These are phyloP conservation scores for Scolopax bukidnonensis DNA, from an alignment of 2,797 vertebrate genomes.

Conservation along the genomic window DNA sequence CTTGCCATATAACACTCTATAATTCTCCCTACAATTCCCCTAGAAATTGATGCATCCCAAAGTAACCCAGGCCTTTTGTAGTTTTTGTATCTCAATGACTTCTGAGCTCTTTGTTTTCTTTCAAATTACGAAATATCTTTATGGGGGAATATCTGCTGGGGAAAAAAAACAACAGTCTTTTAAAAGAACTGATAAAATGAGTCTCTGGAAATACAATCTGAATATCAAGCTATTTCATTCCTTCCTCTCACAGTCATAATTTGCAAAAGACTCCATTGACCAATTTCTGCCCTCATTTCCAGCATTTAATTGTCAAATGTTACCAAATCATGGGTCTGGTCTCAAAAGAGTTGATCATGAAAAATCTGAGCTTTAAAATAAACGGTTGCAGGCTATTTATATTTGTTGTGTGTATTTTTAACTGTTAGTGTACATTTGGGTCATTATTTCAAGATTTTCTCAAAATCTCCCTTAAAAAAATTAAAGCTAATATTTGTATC, in stretches of 20 bases:
- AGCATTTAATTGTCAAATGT: background rate
- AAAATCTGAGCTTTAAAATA: background rate
- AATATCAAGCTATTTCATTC: background rate
- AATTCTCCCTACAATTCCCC: background rate
- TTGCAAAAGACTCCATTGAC: background rate
- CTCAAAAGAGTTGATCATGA: background rate
- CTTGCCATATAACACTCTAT: background rate
- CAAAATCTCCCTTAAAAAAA: background rate
- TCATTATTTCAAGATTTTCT: background rate
- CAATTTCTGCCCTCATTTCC: background rate
- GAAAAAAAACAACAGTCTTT: fast-evolving
- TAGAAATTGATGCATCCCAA: background rate
- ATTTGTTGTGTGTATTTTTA: conserved; percentile 2
- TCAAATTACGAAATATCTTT: background rate
- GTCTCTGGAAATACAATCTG: background rate
- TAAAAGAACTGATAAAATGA: background rate
- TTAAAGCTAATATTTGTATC: background rate
- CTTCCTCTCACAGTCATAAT: background rate
- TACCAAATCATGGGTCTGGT: background rate
- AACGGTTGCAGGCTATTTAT: background rate
- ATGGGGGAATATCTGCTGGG: background rate
- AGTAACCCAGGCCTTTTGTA: background rate
- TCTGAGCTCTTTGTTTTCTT: background rate
- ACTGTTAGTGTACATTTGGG: background rate
- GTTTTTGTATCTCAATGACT: background rate